These are phyloP conservation scores for Clivina fossor DNA, from an alignment of 2,888 invertebrate species.

Conservation along the genomic window DNA sequence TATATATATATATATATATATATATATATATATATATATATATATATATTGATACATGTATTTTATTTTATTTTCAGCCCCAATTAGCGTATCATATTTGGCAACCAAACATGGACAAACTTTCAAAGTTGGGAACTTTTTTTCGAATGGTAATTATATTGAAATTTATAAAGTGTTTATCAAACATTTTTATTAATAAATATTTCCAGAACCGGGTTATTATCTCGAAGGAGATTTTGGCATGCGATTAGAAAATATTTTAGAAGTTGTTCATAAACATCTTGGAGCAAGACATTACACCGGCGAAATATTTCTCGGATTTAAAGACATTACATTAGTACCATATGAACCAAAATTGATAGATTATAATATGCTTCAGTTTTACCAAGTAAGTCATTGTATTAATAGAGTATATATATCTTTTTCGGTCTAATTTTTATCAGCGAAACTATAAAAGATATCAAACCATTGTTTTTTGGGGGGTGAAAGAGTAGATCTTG, in stretches of 20 bases:
- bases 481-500: too few species aligned
- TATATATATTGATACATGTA: slow-evolving; percentile 16
- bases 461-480: too few species aligned
- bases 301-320: slow-evolving; percentile 66
- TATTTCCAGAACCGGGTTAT: slow-evolving; percentile 78
- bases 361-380: slow-evolving; percentile 70
- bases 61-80: slow-evolving; percentile 61
- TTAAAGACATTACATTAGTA: slow-evolving; percentile 80
- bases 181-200: neutral
- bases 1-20: too few species aligned
- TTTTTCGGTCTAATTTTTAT: neutral
- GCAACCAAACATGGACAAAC: slow-evolving; percentile 60
- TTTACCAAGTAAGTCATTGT: slow-evolving; percentile 74
- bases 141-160: slow-evolving; percentile 66
- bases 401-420: neutral
- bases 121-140: slow-evolving; percentile 74
- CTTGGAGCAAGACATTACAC: slow-evolving; percentile 54
- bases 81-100: slow-evolving; percentile 69
- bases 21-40: neutral
- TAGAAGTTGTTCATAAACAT: slow-evolving; percentile 65
- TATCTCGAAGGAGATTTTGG: slow-evolving; percentile 85
- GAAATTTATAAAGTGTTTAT: neutral
- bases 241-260: slow-evolving; percentile 81
- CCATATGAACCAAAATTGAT: slow-evolving; percentile 88
- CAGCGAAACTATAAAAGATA: too few species aligned